Evolutionary conservation across 2,888 invertebrate species (phyloP), one percentile per base, ranked within the genome.

Genomic region (Dichetophora obliterata): DNA sequence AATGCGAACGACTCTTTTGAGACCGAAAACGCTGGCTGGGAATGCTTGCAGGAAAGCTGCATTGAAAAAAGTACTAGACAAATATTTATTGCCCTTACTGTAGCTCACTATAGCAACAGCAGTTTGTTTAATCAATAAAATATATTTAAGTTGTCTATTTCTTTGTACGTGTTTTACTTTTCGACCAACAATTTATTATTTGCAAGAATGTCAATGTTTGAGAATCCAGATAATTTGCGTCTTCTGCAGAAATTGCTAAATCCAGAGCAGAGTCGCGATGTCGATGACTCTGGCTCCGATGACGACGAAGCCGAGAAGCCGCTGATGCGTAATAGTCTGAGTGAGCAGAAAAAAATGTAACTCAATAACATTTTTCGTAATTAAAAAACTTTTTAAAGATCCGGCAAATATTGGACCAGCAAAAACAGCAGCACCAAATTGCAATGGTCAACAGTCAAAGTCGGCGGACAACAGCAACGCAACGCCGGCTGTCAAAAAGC

Each of bases 361-460:
- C 50, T 50, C 11, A n/a, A 11, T 11, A 1, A 37, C 43, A 31
- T 54, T 69, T n/a, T 63, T 52, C 54, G 59, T 24, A 63, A 61
- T 24, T 19, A 61, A 50, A 31, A 69, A 57, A 19, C 43, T 63
- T 63, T 27, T 65, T 74, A 0, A 79, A 91, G 91, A 90, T 63
- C 91, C 91, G 31, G 90, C 90, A 3, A 85, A 88, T 81, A 90
- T 91, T 69, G 90, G 90, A 0, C 77, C 68, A 16, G 11, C 52
- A 0, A 80, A 78, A 22, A 5, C 57, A 57, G 27, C 70, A 5
- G 54, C 37, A 9, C 8, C 37, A 37, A 37, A 37, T 37, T n/a
- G n/a, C n/a, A n/a, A n/a, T n/a, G 70, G 61, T 16, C 24, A n/a
- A 37, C 76, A 78, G 6, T 71, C 80, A 9, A 80, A 76, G 72